phyloP scores from a whole-genome alignment of 2,888 invertebrate genomes.

The Cyaniris semiargus region DNA sequence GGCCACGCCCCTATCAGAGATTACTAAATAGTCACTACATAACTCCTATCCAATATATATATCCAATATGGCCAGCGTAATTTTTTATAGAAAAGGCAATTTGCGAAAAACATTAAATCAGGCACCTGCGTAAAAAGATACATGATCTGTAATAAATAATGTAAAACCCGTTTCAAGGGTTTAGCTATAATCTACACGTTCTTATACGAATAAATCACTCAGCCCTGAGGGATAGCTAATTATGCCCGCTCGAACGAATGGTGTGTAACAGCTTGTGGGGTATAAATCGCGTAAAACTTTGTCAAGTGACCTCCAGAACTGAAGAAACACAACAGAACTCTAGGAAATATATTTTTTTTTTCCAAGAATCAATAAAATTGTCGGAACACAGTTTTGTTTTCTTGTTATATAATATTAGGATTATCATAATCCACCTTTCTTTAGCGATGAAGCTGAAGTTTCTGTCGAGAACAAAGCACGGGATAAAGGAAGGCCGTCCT shows the following conservation, averaged over 20 bases:
- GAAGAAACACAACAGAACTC: too few relatives aligned
- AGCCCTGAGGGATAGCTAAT: slow-evolving; percentile 35
- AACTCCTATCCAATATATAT: neutral
- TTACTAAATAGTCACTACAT: too few relatives aligned
- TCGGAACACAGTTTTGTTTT: neutral
- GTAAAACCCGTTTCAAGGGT: slow-evolving; percentile 33
- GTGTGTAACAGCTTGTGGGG: slow-evolving; percentile 35
- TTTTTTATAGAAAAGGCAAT: neutral
- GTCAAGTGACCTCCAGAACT: slow-evolving; percentile 17
- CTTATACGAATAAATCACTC: slow-evolving; percentile 37
- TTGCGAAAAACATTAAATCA: neutral
- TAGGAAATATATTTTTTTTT: neutral
- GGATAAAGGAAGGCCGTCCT: neutral
- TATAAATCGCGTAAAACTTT: slow-evolving; percentile 35
- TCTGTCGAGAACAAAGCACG: neutral
- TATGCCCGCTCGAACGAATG: slow-evolving; percentile 30
- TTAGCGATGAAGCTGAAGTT: neutral
- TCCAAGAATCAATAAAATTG: slow-evolving; percentile 7
- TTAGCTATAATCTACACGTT: slow-evolving; percentile 34
- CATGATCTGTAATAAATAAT: slow-evolving; percentile 22
- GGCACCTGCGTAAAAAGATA: slow-evolving; percentile 15
- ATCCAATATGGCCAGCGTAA: neutral
- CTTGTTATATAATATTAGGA: neutral
- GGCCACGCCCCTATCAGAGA: too few relatives aligned
- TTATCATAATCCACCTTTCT: neutral